Conservation (phyloP, 2,888 invertebrate genomes). For the Himalopsyche anomala region DNA sequence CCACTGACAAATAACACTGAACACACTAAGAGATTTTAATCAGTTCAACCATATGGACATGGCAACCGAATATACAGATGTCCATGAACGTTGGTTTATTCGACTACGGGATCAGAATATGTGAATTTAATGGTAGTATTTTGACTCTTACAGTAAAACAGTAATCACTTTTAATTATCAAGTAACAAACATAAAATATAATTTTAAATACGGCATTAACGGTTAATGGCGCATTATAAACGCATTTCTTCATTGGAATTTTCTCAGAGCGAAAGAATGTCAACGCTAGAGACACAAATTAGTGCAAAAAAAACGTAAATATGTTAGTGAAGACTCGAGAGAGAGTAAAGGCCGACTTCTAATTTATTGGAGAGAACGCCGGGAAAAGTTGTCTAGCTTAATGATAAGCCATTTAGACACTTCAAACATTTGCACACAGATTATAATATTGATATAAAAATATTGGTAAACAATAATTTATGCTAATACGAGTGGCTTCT, state of each 20-base stretch:
- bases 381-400: slow-evolving; percentile 14
- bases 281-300: background rate
- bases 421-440: background rate
- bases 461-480: slow-evolving; percentile 3
- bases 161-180: too few relatives aligned
- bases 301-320: background rate
- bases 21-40: too few relatives aligned
- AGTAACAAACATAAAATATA: too few relatives aligned
- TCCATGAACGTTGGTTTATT: too few relatives aligned
- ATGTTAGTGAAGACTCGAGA: background rate
- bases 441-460: background rate
- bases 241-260: background rate
- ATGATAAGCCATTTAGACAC: background rate
- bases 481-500: background rate
- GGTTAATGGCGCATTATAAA: too few relatives aligned
- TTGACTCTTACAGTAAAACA: too few relatives aligned
- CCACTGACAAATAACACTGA: too few relatives aligned
- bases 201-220: too few relatives aligned
- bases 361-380: background rate
- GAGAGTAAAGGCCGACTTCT: slow-evolving; percentile 4
- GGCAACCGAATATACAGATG: too few relatives aligned
- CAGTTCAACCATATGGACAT: too few relatives aligned
- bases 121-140: too few relatives aligned
- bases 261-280: slow-evolving; percentile 12
- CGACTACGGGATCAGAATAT: too few relatives aligned